Evolutionary conservation across 2,888 invertebrate genomes (phyloP).

Genomic region (Hemaris fuciformis): DNA sequence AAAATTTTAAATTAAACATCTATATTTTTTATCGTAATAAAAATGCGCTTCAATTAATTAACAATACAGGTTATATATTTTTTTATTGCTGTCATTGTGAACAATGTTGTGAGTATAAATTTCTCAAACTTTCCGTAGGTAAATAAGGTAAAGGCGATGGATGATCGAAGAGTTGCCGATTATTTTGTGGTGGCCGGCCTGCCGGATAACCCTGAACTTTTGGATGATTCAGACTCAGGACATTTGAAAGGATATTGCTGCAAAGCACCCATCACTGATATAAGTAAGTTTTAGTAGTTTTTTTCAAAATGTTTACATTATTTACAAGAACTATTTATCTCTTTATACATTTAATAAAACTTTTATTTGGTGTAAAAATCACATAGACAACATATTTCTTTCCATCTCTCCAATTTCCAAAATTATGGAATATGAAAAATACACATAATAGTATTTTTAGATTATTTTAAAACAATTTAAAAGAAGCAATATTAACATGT

Average conservation of each 20-base stretch:
- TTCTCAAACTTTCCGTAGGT: background rate
- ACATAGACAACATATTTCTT: background rate
- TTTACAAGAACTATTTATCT: too few relatives aligned
- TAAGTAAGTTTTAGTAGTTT: too few relatives aligned
- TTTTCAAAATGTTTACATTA: too few relatives aligned
- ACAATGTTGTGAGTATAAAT: background rate
- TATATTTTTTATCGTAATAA: conserved; percentile 5
- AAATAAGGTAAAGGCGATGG: conserved; percentile 79
- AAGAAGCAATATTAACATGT: background rate
- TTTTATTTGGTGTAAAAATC: background rate
- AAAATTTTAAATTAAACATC: background rate
- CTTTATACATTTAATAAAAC: too few relatives aligned
- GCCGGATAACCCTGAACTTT: conserved; percentile 88
- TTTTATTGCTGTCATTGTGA: background rate
- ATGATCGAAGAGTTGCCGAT: conserved; percentile 95
- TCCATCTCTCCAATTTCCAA: background rate
- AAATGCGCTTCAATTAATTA: background rate
- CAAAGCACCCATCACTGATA: conserved; percentile 97
- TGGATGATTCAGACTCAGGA: conserved; percentile 90
- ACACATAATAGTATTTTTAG: too few relatives aligned
- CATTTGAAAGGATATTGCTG: conserved; percentile 90
- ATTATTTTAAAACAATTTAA: background rate
- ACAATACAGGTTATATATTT: conserved; percentile 2
- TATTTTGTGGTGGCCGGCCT: conserved; percentile 99
- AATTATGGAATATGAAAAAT: too few relatives aligned